These are phyloP conservation scores for Myotis vivesi DNA, from an alignment of 2,797 vertebrate genomes.

Conservation along the genomic window DNA sequence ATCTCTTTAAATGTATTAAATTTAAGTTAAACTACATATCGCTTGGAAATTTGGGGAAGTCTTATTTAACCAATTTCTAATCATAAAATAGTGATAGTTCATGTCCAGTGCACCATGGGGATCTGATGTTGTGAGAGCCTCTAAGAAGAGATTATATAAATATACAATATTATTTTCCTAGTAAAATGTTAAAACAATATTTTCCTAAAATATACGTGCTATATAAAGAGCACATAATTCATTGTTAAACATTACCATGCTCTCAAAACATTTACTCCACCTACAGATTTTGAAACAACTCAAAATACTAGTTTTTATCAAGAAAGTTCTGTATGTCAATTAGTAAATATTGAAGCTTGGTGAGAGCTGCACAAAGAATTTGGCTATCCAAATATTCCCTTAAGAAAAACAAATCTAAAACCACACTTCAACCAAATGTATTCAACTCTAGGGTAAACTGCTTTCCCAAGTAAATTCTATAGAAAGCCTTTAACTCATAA, in stretches of 20 bases:
- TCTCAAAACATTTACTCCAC: conserved; percentile 29
- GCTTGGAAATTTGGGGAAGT: not conserved
- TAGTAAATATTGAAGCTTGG: conserved; percentile 53
- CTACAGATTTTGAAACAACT: not conserved
- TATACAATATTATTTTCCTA: not conserved
- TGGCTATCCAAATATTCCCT: conserved; percentile 48
- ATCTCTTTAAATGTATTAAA: not conserved
- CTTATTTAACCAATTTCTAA: conserved; percentile 23
- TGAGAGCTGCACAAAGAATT: not conserved
- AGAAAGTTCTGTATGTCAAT: conserved; percentile 29
- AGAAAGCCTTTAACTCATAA: conserved; percentile 63
- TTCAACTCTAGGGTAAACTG: conserved; percentile 57
- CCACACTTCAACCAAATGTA: conserved; percentile 60
- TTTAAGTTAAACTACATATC: not conserved
- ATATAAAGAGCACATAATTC: not conserved
- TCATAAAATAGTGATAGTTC: not conserved
- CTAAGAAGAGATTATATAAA: conserved; percentile 29
- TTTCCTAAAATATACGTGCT: not conserved
- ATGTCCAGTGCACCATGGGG: not conserved
- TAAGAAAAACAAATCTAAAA: conserved; percentile 58
- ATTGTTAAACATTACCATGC: conserved; percentile 23
- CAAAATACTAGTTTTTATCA: conserved; percentile 36
- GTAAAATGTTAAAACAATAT: not conserved
- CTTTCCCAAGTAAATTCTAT: conserved; percentile 77
- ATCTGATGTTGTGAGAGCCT: not conserved